phyloP scores from a whole-genome alignment of 2,797 vertebrate species.

The Parotocinclus haroldoi region DNA sequence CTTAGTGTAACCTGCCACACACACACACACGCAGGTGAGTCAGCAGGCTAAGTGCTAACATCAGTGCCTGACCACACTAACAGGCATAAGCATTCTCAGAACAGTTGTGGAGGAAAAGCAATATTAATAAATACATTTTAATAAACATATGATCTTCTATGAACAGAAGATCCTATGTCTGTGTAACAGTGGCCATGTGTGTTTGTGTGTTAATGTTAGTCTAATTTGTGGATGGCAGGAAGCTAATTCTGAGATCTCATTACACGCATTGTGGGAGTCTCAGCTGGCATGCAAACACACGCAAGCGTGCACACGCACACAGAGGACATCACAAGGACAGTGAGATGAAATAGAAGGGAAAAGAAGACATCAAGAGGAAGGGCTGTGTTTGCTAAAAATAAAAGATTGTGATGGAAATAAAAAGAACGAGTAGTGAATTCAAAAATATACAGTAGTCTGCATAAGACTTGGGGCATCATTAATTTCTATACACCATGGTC shows the following conservation, averaged over 20 bases:
- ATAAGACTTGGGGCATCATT: no score
- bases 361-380: neutral
- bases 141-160: no score
- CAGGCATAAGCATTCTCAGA: no score
- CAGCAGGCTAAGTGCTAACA: no score
- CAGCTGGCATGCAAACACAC: slow-evolving; percentile 22
- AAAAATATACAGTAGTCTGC: no score
- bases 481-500: no score
- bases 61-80: no score
- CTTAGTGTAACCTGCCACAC: no score
- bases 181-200: neutral
- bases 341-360: neutral
- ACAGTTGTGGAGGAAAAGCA: no score
- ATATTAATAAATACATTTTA: no score
- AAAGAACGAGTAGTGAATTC: neutral
- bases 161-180: no score
- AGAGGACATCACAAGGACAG: slow-evolving; percentile 38
- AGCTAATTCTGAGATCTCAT: slow-evolving; percentile 36
- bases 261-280: slow-evolving; percentile 30
- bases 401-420: neutral
- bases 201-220: neutral
- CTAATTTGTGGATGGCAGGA: slow-evolving; percentile 12
- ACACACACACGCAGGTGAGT: no score
- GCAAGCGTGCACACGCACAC: slow-evolving; percentile 7
- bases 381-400: neutral